phyloP scores from a whole-genome alignment of 2,888 invertebrate species.

The Aphidoletes aphidimyza region DNA sequence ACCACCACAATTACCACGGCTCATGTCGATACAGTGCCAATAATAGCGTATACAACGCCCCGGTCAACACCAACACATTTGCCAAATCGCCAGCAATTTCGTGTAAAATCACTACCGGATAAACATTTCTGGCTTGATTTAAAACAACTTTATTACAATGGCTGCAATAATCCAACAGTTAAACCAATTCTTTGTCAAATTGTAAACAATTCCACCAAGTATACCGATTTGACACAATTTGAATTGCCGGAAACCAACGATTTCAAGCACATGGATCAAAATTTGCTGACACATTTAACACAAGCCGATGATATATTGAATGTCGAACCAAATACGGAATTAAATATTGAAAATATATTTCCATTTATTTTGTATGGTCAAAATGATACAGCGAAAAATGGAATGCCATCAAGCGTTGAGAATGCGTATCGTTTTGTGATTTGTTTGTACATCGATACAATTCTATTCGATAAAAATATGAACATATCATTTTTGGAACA shows the following conservation, averaged over 20 bases:
- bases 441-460: conserved; percentile 58
- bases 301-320: conserved; percentile 40
- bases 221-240: conserved; percentile 37
- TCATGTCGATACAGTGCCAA: background rate
- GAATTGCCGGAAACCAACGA: conserved; percentile 44
- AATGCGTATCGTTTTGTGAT: conserved; percentile 59
- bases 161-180: conserved; percentile 55
- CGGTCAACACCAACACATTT: background rate
- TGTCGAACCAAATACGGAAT: background rate
- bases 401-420: conserved; percentile 56
- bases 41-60: background rate
- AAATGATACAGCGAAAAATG: background rate
- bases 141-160: conserved; percentile 57
- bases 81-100: background rate
- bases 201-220: background rate
- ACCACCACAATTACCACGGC: background rate
- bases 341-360: conserved; percentile 59
- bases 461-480: conserved; percentile 57
- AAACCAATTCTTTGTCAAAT: background rate
- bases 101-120: conserved; percentile 36
- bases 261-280: conserved; percentile 44
- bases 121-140: conserved; percentile 57
- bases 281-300: conserved; percentile 27
- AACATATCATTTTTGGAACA: background rate
- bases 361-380: conserved; percentile 58